Conservation (phyloP, 2,888 invertebrate genomes). For the Ochropleura plecta region DNA sequence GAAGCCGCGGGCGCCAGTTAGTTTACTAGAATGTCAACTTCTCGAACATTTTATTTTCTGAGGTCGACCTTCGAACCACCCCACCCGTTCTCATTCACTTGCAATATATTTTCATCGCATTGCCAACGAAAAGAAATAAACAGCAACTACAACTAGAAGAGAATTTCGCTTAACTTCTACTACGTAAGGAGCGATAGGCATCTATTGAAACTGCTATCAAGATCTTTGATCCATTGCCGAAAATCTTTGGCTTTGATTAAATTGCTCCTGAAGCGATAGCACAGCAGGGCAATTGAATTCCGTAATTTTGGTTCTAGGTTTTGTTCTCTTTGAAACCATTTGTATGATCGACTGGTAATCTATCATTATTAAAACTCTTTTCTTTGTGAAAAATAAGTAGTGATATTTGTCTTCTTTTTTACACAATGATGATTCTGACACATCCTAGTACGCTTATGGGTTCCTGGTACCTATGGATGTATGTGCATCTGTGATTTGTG, state of each 20-base stretch:
- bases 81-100: not conserved
- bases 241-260: constrained; percentile 40
- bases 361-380: not conserved
- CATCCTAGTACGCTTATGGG: not conserved
- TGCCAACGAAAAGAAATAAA: constrained; percentile 1
- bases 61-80: not conserved
- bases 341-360: not conserved
- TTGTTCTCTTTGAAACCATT: not conserved
- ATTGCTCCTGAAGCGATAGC: not conserved
- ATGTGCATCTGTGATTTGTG: constrained; percentile 1
- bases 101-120: constrained; percentile 13
- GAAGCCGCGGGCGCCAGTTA: no score
- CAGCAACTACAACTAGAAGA: not conserved
- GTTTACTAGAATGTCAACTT: constrained; percentile 3
- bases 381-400: not conserved
- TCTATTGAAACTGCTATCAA: constrained; percentile 31
- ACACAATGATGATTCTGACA: not conserved
- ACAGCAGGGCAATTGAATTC: not conserved
- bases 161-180: constrained; percentile 6
- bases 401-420: not conserved
- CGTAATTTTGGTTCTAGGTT: not conserved
- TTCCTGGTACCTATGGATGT: not conserved
- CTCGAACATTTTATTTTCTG: not conserved
- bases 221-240: constrained; percentile 18
- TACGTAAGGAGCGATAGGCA: constrained; percentile 24